These are phyloP conservation scores for Spea multiplicata DNA, from an alignment of 2,113 vertebrate species.

Conservation along the genomic window DNA sequence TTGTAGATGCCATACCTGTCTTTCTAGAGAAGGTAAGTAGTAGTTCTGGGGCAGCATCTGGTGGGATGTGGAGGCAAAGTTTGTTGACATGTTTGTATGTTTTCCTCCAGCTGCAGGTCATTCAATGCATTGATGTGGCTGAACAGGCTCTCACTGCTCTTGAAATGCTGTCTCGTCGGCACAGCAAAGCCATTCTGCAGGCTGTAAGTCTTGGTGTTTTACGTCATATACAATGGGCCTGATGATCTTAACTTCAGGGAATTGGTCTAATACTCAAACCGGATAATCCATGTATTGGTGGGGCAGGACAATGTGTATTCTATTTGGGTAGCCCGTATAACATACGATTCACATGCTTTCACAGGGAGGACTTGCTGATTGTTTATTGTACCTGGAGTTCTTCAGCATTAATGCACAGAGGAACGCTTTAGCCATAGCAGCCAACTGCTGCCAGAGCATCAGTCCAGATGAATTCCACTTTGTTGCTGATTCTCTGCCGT, in stretches of 20 bases:
- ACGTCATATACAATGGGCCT: too few species aligned
- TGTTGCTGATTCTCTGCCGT: constrained; percentile 93
- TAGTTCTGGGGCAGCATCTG: neutral
- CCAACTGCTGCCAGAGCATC: constrained; percentile 98
- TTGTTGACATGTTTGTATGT: neutral
- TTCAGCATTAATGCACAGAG: constrained; percentile 99
- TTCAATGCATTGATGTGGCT: constrained; percentile 98
- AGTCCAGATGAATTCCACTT: constrained; percentile 98
- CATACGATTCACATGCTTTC: constrained; percentile 15
- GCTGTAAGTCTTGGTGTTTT: constrained; percentile 74
- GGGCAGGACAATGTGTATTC: too few species aligned
- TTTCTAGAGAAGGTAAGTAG: constrained; percentile 93
- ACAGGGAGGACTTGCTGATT: constrained; percentile 92
- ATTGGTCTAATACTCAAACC: too few species aligned
- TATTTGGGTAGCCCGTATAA: too few species aligned
- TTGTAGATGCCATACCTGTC: constrained; percentile 97
- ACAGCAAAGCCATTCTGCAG: constrained; percentile 98
- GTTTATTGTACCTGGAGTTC: constrained; percentile 96
- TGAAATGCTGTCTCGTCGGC: constrained; percentile 96
- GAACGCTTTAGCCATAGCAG: constrained; percentile 95
- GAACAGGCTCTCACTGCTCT: constrained; percentile 95
- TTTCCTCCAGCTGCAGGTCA: constrained; percentile 86
- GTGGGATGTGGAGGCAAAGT: neutral
- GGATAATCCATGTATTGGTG: too few species aligned
- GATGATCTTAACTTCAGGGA: too few species aligned